These are phyloP conservation scores for Hofmannophila pseudospretella DNA, from an alignment of 2,888 invertebrate species.

Conservation along the genomic window DNA sequence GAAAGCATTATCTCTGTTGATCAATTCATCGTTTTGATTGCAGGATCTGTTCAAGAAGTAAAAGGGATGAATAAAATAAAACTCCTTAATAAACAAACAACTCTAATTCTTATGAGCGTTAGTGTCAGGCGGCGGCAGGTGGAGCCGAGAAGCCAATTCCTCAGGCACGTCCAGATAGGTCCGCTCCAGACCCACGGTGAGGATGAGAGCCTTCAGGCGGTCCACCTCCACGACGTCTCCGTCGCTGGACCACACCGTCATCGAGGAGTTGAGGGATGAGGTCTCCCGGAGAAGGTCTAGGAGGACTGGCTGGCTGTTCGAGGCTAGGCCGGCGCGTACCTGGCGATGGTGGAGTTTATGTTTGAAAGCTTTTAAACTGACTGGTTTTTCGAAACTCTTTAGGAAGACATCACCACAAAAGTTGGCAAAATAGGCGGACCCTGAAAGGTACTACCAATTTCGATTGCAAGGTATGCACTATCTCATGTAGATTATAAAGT, in stretches of 20 bases:
- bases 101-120: conserved; percentile 40
- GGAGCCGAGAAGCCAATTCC: conserved; percentile 71
- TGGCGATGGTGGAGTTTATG: too few relatives aligned
- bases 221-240: conserved; percentile 82
- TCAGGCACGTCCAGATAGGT: conserved; percentile 89
- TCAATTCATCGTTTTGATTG: too few relatives aligned
- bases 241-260: conserved; percentile 88
- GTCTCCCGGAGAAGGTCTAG: conserved; percentile 76
- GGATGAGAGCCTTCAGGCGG: conserved; percentile 81
- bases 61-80: too few relatives aligned
- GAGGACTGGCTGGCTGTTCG: conserved; percentile 80
- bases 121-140: conserved; percentile 52
- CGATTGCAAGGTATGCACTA: too few relatives aligned
- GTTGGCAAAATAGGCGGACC: too few relatives aligned
- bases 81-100: conserved; percentile 3
- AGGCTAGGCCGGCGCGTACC: conserved; percentile 76
- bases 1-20: too few relatives aligned
- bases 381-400: background rate
- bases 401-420: too few relatives aligned
- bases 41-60: too few relatives aligned
- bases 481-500: too few relatives aligned
- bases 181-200: conserved; percentile 80
- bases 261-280: conserved; percentile 75
- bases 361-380: background rate
- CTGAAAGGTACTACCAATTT: too few relatives aligned